Evolutionary conservation across 2,888 invertebrate genomes (phyloP), one percentile per base, ranked within the genome.

Genomic region (Netelia inedita): DNA sequence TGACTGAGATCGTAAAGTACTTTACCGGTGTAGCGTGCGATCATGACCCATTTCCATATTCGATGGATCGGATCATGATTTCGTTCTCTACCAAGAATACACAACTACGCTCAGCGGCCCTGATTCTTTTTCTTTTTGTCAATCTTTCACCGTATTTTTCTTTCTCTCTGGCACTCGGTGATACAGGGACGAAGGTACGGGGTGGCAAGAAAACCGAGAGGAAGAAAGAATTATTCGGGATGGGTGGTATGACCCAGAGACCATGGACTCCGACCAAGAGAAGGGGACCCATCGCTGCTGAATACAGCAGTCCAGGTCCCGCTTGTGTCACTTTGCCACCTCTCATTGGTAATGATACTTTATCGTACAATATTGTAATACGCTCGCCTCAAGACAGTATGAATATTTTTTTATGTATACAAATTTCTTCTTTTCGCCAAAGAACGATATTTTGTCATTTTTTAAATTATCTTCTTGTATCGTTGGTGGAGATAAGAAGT

Each of bases 241-340:
- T 96, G 95, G 95, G 96, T 92, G 97, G 97, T 91, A 95, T 97
- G 92, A 96, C 97, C 90, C 98, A 98, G 94, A 96, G 97, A 94
- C 96, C 97, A 87, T 98, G 98, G 98, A 98, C 97, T 79, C 98
- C 98, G 57, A 98, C 98, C 55, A 97, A 97, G 93, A 95, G 98
- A 86, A 95, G 97, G 72, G 98, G 98, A 53, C 97, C 97, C 21
- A 98, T 98, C 85, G 97, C 97, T 65, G 98, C 98, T 1, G 98
- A 98, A 94, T 96, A 96, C 88, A 95, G 95, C 78, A 97, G 97
- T 91, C 98, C 98, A 21, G 98, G 98, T 80, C 98, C 98, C 43
- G 98, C 98, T 21, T 97, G 97, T 87, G 97, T 98, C 5, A 95
- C 96, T 79, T 94, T 98, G 88, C 98, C 97, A 63, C 96, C 97